Evolutionary conservation across 2,797 vertebrate species (phyloP), one percentile per base, ranked within the genome.

Genomic region (Cyclopterus lumpus): DNA sequence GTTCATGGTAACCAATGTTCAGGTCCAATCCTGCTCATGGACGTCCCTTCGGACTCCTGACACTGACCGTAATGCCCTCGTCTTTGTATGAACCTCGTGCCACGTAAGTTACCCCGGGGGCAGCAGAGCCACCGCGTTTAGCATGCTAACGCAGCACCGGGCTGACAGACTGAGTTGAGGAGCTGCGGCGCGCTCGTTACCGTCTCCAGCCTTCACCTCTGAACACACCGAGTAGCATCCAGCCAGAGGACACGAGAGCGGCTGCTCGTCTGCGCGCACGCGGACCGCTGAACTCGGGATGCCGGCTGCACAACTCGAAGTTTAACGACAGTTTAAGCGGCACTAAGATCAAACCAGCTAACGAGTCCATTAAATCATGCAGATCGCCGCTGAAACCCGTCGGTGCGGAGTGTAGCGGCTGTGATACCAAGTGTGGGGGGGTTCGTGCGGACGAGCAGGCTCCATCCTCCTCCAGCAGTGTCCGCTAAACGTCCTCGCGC

Each of bases 401-500:
- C 34, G 1, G 34, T 2, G 30, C 7, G 4, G 46, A 44, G 42
- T 26, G 59, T 2, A 0, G 14, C 1, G 34, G 30, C 18, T 20
- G 66, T 32, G 58, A 5, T 6, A 48, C 28, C 22, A 40, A 32
- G 32, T 32, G 53, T 15, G 32, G 53, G 15, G 38, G 66, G 63
- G 51, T 65, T 16, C 15, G 42, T 12, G 70, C 64, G 14, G 64
- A 51, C 11, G 67, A 73, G 20, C 20, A 49, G 42, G 87, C 87
- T 83, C 78, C 85, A 66, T 85, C 86, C 87, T 85, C 86, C 87
- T 73, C 79, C 77, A 64, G 71, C 84, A 48, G 91, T 92, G 93
- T 86, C 93, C 93, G 93, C 93, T 93, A 94, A 93, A 93, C 81
- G 93, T 93, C 88, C 58, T 46, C 44, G 16, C 82, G 24, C 40